These are phyloP conservation scores for Ctenomys sociabilis DNA, from an alignment of 2,113 vertebrate species.

Conservation along the genomic window DNA sequence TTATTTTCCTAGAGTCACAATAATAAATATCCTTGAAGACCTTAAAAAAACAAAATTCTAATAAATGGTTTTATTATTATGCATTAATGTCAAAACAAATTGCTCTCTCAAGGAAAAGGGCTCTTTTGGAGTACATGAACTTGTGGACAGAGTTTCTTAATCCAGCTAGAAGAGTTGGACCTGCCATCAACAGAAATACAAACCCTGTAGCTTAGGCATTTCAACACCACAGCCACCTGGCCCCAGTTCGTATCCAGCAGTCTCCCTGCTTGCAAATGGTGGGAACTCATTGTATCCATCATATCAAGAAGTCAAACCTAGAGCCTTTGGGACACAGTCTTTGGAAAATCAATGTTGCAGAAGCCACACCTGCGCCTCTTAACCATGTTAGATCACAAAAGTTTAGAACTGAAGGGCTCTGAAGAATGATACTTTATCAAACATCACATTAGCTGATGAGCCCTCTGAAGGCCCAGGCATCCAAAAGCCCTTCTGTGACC, in stretches of 20 bases:
- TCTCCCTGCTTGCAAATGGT: neutral
- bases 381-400: neutral
- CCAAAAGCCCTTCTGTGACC: neutral
- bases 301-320: neutral
- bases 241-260: neutral
- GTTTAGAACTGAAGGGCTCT: neutral
- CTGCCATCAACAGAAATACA: neutral
- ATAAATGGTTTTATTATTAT: neutral
- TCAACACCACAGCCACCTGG: neutral
- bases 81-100: neutral
- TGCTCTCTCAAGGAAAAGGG: neutral
- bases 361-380: neutral
- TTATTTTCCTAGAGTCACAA: neutral
- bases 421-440: neutral
- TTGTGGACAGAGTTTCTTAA: neutral
- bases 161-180: neutral
- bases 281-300: neutral
- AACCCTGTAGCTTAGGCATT: neutral
- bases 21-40: neutral
- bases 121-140: neutral
- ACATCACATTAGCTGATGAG: neutral
- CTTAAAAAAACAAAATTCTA: constrained; percentile 21
- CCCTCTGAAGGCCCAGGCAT: neutral
- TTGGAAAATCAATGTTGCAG: neutral
- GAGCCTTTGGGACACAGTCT: neutral